Evolutionary conservation across 2,888 invertebrate genomes (phyloP), one percentile per base, ranked within the genome.

Genomic region (Tetheella fluctuosa): DNA sequence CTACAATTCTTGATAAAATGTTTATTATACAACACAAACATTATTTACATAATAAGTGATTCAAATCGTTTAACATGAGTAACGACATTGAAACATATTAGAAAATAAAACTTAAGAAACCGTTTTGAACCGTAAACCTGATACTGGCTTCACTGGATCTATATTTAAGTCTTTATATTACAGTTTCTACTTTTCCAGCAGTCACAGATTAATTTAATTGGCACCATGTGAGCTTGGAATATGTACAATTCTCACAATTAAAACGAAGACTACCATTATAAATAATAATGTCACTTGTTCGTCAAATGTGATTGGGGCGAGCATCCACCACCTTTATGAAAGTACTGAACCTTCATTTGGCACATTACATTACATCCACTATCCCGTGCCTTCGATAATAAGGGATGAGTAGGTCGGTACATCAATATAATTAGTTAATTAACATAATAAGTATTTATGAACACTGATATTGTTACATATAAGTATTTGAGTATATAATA

Each of bases 11-110:
- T 67, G 42, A 69, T 66, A 74, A 83, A 77, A 77, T 83, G 80
- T 87, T 89, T 89, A 88, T 79, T 88, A 85, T 80, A 87, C 79
- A 89, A 88, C 83, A 85, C 83, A 85, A 85, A 85, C 81, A 86
- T 85, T 90, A 90, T 89, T 87, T 90, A 88, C 88, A 90, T 76
- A 77, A 79, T 78, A 77, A 80, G 42, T 72, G 69, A 77, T 81
- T 79, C 79, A 80, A 71, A 75, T 76, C 71, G 75, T 75, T 73
- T 65, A 69, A 73, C 67, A n/a, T 62, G 67, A 70, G 64, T 71
- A 71, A 72, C 72, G 74, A 76, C 61, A 73, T 67, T 67, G 68
- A 73, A 79, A 79, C 68, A 66, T 56, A 69, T 55, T 34, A 64
- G 64, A 61, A 62, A 60, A 58, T 68, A 74, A 74, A 77, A 76